Base-by-base conservation (phyloP, 2,888 invertebrate genomes). In the Trypoxylon attenuatum region DNA sequence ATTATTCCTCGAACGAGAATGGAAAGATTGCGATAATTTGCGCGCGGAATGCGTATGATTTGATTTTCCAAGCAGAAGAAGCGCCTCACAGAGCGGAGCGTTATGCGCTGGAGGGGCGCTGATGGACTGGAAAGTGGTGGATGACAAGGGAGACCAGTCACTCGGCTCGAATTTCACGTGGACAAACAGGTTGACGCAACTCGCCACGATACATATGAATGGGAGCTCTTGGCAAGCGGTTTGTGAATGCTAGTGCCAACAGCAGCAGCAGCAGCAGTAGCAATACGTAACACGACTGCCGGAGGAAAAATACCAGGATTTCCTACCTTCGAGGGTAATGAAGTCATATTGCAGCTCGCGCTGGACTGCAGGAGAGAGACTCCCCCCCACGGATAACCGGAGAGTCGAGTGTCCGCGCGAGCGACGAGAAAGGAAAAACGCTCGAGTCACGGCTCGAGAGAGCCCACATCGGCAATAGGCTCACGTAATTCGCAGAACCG, bases 131-230 rank as follows among this genome's bases (percentile, higher is more conserved):
- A 33, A 33, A 33, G 33, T 33, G 33, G 33, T 33, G 10, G 33
- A 33, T 33, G 33, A 33, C 33, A 33, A 33, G 33, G 33, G 33
- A 33, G 33, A 33, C 33, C 33, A 33, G 33, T 33, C 13, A 13
- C 33, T 33, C 8, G 33, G 6, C 33, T 33, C 33, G 33, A 33
- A 33, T 33, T 33, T 33, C 33, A 33, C 33, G 33, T 13, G 33
- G 33, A 33, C 33, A 33, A 33, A 33, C 33, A 33, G 33, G 33
- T 33, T 33, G 33, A 33, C 33, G 33, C 33, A 33, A 33, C 33
- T 33, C 33, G 33, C 13, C 33, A 13, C 10, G 33, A 33, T 13
- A 33, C 33, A 33, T 33, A 33, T 33, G 33, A 33, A 33, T 33
- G 33, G 13, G 13, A 13, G n/a, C n/a, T 33, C 13, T 13, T 13